These are phyloP conservation scores for Drosophila borealis DNA, from an alignment of 2,888 invertebrate genomes.

Conservation along the genomic window DNA sequence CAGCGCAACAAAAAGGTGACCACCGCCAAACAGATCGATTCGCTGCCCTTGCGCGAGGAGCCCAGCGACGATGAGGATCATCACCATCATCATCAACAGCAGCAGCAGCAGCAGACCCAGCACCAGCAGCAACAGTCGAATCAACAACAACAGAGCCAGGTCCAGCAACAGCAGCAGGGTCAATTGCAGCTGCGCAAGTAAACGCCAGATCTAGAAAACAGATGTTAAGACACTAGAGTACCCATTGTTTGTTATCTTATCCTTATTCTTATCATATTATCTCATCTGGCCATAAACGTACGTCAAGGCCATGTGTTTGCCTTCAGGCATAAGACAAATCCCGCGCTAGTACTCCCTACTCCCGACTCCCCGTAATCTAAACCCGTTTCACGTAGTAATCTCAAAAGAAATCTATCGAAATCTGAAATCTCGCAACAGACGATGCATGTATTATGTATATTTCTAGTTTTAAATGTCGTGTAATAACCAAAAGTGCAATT, in stretches of 20 bases:
- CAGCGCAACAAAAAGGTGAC: constrained; percentile 86
- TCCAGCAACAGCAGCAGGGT: constrained; percentile 56
- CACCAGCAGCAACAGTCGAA: constrained; percentile 50
- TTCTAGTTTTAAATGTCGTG: constrained; percentile 53
- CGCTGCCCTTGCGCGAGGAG: constrained; percentile 87
- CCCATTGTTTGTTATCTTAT: constrained; percentile 69
- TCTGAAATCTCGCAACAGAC: constrained; percentile 43
- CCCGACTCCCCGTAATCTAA: constrained; percentile 38
- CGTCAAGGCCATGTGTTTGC: constrained; percentile 47
- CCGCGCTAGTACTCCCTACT: constrained; percentile 31
- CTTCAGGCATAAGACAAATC: constrained; percentile 28
- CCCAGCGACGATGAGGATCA: constrained; percentile 88
- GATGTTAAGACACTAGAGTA: constrained; percentile 14
- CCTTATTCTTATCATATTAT: constrained; percentile 54
- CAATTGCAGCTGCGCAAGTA: constrained; percentile 76
- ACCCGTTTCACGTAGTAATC: constrained; percentile 46
- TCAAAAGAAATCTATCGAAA: constrained; percentile 35
- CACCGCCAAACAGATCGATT: constrained; percentile 86
- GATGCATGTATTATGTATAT: constrained; percentile 36
- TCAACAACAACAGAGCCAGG: constrained; percentile 52
- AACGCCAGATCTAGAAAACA: constrained; percentile 12
- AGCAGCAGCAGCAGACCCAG: constrained; percentile 61
- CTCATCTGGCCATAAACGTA: constrained; percentile 67
- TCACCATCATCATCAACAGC: constrained; percentile 70
- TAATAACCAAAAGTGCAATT: constrained; percentile 73